These are phyloP conservation scores for Aphrocallistes beatrix DNA, from an alignment of 37 sponge, comb jelly and placozoan species.

Conservation along the genomic window DNA sequence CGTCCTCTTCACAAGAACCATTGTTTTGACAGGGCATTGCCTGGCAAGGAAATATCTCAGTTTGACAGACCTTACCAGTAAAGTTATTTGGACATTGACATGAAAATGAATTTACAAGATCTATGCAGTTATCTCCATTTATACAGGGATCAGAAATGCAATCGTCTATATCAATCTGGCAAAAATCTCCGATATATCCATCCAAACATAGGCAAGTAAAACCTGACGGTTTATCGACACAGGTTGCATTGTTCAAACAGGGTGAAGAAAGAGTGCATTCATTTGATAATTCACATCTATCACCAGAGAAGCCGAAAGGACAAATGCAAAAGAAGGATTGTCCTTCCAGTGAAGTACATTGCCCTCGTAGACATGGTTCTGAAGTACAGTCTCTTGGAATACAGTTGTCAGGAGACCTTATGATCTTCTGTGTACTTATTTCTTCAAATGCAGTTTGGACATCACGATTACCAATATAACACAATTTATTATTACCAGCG, in stretches of 20 bases:
- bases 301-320: background rate
- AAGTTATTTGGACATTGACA: background rate
- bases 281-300: background rate
- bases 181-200: background rate
- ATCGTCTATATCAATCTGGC: background rate
- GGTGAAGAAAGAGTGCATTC: background rate
- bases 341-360: background rate
- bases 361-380: background rate
- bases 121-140: background rate
- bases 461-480: background rate
- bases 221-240: background rate
- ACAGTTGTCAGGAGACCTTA: background rate
- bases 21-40: background rate
- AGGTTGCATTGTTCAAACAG: constrained; percentile 25
- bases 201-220: constrained; percentile 16
- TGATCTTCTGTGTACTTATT: background rate
- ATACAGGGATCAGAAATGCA: background rate
- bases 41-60: background rate
- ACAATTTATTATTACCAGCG: background rate
- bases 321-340: background rate
- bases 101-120: background rate
- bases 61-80: background rate
- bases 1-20: background rate
- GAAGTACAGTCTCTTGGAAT: background rate
- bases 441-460: background rate